A percentile compares a stretch with the other conserved stretches of the same genome.
phyloP scores from a whole-genome alignment of 1,140 invertebrate genomes.

The Drosophila dunni region DNA sequence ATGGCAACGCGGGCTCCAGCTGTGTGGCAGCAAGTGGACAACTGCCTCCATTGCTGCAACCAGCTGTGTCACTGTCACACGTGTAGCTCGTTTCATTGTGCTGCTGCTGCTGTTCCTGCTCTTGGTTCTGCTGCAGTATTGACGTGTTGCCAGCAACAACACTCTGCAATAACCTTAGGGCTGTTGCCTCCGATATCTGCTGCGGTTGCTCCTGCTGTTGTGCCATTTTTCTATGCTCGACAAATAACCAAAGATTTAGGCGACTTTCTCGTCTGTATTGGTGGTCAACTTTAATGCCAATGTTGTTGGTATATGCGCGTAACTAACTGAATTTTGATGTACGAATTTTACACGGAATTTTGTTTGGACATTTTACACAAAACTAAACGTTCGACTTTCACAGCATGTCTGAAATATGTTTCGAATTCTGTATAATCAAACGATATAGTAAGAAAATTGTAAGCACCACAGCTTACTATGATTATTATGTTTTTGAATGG shows the following conservation, averaged over 20 bases:
- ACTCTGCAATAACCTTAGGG: constrained; percentile 54
- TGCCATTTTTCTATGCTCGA: constrained; percentile 26
- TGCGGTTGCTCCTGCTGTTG: constrained; percentile 24
- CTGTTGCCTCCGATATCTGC: constrained; percentile 56
- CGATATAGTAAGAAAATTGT: not conserved
- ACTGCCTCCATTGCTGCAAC: not conserved
- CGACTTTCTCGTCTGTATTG: not conserved
- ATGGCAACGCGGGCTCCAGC: constrained; percentile 27
- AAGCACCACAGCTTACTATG: not conserved
- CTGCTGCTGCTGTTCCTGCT: not conserved
- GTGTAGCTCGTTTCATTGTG: not conserved
- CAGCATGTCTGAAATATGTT: constrained; percentile 38
- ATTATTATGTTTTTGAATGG: too few species aligned
- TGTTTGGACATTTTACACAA: constrained; percentile 67
- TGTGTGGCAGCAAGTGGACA: constrained; percentile 3
- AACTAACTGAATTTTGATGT: constrained; percentile 51
- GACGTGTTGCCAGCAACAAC: constrained; percentile 19
- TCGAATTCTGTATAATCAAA: not conserved
- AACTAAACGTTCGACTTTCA: constrained; percentile 62
- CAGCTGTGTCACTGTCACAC: constrained; percentile 1
- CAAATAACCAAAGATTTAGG: constrained; percentile 1
- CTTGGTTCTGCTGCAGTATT: not conserved
- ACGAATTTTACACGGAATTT: constrained; percentile 70
- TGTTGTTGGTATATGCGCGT: constrained; percentile 26
- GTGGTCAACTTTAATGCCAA: constrained; percentile 10